Percentiles rank a stretch among this genome's conserved stretches.
Evolutionary conservation across 2,888 invertebrate species (phyloP).

Genomic region (Auanema freiburgensis): DNA sequence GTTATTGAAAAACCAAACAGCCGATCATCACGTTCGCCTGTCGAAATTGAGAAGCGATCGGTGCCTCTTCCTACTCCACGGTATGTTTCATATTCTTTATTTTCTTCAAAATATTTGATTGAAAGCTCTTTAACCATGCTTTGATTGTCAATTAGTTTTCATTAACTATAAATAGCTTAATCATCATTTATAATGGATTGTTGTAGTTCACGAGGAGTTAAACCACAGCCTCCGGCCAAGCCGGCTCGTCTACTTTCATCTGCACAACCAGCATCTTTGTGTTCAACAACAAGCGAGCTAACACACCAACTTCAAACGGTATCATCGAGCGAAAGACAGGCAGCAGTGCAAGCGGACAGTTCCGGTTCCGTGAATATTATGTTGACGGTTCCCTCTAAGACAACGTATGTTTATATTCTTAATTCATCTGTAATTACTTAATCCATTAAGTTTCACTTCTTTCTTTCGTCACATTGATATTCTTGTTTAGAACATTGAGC

Average conservation of each 20-base stretch:
- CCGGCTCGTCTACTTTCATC: slow-evolving; percentile 16
- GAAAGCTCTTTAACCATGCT: too few species aligned
- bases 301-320: slow-evolving; percentile 8
- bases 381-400: not conserved
- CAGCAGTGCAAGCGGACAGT: slow-evolving; percentile 8
- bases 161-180: too few species aligned
- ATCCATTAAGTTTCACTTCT: not conserved
- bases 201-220: slow-evolving; percentile 18
- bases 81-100: too few species aligned
- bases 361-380: slow-evolving; percentile 4
- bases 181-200: not conserved
- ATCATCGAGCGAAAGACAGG: slow-evolving; percentile 1
- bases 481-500: too few species aligned
- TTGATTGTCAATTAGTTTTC: too few species aligned
- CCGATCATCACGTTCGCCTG: too few species aligned
- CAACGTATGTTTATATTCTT: not conserved
- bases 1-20: too few species aligned
- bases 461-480: not conserved
- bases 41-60: too few species aligned
- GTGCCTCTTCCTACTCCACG: too few species aligned
- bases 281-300: slow-evolving; percentile 4
- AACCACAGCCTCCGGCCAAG: slow-evolving; percentile 19
- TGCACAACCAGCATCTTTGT: not conserved
- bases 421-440: not conserved
- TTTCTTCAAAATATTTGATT: too few species aligned